Base-by-base conservation (phyloP, 2,113 vertebrate genomes). In the Proteles cristata region DNA sequence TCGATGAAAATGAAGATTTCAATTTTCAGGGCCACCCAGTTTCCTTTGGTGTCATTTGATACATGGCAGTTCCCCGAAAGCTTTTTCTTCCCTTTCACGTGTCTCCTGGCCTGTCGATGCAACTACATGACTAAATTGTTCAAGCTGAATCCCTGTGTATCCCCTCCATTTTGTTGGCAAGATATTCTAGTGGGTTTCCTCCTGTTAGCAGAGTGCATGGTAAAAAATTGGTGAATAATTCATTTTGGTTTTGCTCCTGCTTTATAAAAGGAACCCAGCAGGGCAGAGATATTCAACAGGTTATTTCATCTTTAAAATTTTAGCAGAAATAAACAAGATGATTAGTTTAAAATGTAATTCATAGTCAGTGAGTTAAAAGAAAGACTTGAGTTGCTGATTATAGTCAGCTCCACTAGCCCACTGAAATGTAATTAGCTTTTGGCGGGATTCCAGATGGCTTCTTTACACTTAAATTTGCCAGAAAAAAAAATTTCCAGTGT, bases 291-390 rank as follows among this genome's bases (percentile, higher is more conserved):
- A 92, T 16, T 63, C 33, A 35, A 69, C 79, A 97, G 86, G 87
- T 74, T 92, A 58, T 97, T 98, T 92, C 11, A 89, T 94, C 97
- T 94, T 43, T 98, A 74, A 96, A 98, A 96, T 97, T 98, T 93
- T 79, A 94, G 93, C 35, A 96, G 90, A 94, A 87, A 53, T 58
- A 50, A 96, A 43, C 73, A 98, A 90, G 69, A 61, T 96, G 39
- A 90, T 97, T 97, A 94, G 94, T 95, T 97, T 97, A 66, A 98
- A 98, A 97, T 86, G n/a, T 95, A 96, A 96, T 98, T 97, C 89
- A 84, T 84, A 83, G 91, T 96, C 85, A 96, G 63, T 85, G 96
- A 97, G 96, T 98, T 98, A 98, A 96, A 97, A 96, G 95, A 98
- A 98, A 97, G 63, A 87, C 66, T 96, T 95, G 76, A 96, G 92